These are phyloP conservation scores for Latrodectus hesperus DNA, from an alignment of 2,888 invertebrate genomes.

Conservation along the genomic window DNA sequence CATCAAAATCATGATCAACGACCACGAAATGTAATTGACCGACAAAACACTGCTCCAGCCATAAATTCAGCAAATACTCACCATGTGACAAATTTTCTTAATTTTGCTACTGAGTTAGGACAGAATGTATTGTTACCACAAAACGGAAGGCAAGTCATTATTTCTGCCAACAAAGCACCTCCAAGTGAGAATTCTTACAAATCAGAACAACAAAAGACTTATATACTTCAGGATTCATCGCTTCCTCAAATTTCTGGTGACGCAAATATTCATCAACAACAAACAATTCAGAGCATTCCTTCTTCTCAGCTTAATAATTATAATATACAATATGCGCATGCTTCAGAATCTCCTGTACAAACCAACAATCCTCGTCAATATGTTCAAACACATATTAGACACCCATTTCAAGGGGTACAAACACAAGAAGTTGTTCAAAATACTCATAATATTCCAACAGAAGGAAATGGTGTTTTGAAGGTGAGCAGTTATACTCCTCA, in stretches of 20 bases:
- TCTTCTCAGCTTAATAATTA: neutral
- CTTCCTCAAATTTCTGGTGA: neutral
- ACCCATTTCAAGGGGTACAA: neutral
- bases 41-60: neutral
- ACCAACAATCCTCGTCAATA: conserved; percentile 1
- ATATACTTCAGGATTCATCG: conserved; percentile 2
- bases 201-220: conserved; percentile 10
- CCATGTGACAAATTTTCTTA: conserved; percentile 49
- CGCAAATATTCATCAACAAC: neutral
- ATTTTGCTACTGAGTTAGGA: conserved; percentile 44
- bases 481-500: too few species aligned
- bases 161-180: neutral
- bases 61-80: conserved; percentile 22
- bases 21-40: conserved; percentile 6
- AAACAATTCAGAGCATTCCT: conserved; percentile 1
- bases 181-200: neutral
- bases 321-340: neutral
- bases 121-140: conserved; percentile 7
- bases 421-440: neutral
- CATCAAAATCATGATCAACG: conserved; percentile 7
- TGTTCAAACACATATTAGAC: neutral
- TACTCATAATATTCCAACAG: too few species aligned
- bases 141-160: neutral
- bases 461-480: too few species aligned
- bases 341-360: neutral